Evolutionary conservation across 2,888 invertebrate genomes (phyloP), one percentile per base, ranked within the genome.

Genomic region (Candidula unifasciata): DNA sequence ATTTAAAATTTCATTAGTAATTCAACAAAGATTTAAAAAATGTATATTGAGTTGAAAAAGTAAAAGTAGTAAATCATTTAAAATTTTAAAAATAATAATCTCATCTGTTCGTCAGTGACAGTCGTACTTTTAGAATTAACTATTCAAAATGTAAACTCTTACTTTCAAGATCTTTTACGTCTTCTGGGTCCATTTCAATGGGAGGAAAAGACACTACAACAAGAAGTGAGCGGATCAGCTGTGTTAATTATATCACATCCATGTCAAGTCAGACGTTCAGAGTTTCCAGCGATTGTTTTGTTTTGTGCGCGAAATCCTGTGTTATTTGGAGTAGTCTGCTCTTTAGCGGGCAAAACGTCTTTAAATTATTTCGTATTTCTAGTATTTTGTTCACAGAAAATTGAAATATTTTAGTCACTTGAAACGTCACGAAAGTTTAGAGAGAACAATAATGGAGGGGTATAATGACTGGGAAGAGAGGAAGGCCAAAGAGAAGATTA

Each of bases 101-200:
- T 60, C 18, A 3, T 10, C 60, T 16, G 5, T 21, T 24, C 24
- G 60, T 13, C 21, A n/a, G 60, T 24, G 21, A 60, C n/a, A 21
- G 5, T 5, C 3, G 24, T 60, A 16, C n/a, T 54, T 54, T 54
- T 54, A 8, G 18, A 54, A 54, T 13, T 54, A 8, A 54, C 18
- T 18, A 18, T 5, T 64, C 13, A n/a, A 35, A 18, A 30, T 44
- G 21, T 27, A 30, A 69, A 24, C 21, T n/a, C 73, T 71, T 82
- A 74, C 66, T 60, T n/a, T 73, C 66, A 64, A 82, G 64, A 66
- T 82, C 66, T 60, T 82, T 76, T 37, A 64, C 60, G 60, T 78
- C 78, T 35, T 78, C 78, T 2, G 35, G 37, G 54, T 80, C 71
- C 69, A 80, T 80, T n/a, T 1, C 33, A 2, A 69, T 35, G 13